phyloP scores from a whole-genome alignment of 2,113 vertebrate genomes.

The Leptodactylus fuscus region DNA sequence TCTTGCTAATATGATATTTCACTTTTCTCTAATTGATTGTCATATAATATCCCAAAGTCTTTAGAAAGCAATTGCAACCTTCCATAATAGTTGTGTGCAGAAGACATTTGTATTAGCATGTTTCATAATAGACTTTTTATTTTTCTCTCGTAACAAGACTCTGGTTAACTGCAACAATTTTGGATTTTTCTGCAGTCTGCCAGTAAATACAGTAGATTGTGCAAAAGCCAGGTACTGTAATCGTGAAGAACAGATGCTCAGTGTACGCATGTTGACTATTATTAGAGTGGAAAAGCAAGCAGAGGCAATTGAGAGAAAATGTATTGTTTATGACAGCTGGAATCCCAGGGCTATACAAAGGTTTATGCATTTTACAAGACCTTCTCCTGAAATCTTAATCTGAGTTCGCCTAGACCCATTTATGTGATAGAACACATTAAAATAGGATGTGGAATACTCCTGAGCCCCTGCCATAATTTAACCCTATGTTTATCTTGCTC shows the following conservation, averaged over 20 bases:
- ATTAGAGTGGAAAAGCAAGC: constrained; percentile 37
- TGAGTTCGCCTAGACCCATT: constrained; percentile 18
- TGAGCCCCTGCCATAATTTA: background rate
- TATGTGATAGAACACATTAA: constrained; percentile 30
- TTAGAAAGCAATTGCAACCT: too few species aligned
- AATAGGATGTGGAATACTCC: constrained; percentile 41
- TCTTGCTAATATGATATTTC: too few species aligned
- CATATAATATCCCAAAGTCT: too few species aligned
- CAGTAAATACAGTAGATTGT: background rate
- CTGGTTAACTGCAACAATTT: background rate
- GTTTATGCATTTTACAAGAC: constrained; percentile 54
- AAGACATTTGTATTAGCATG: too few species aligned
- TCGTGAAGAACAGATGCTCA: background rate
- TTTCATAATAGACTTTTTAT: too few species aligned
- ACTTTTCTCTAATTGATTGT: too few species aligned
- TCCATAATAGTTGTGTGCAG: too few species aligned
- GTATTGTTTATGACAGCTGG: constrained; percentile 53
- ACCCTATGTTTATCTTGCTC: constrained; percentile 23
- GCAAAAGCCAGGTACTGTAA: constrained; percentile 11
- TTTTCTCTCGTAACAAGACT: too few species aligned
- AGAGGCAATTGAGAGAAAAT: constrained; percentile 38
- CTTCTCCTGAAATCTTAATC: constrained; percentile 53
- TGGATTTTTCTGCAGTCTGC: background rate
- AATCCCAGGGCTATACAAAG: constrained; percentile 53
- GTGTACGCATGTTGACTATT: constrained; percentile 17